Base-by-base conservation (phyloP, 2,797 vertebrate genomes). In the Darevskia nairensis region DNA sequence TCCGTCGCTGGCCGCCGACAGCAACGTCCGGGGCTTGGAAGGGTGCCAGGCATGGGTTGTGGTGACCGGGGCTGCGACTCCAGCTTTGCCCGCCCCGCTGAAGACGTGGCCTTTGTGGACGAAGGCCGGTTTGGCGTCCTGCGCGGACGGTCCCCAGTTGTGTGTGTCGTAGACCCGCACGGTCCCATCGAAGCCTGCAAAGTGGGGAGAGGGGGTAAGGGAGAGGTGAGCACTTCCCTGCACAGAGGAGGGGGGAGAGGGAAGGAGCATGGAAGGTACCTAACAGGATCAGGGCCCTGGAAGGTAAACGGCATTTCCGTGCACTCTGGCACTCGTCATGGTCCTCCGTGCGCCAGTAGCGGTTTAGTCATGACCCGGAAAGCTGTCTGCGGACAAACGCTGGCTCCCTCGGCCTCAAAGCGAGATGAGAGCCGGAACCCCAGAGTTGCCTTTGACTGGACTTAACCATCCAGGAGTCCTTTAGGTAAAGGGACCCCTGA, bases 21-120 rank as follows among this genome's bases (percentile, higher is more conserved):
- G 90, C 50, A 99, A 86, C 1, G 98, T 98, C 86, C 96, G 93
- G 0, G 97, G 95, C 64, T 97, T 97, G 79, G 95, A 95, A 0
- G 97, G 98, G 3, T 99, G 98, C 99, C 99, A 99, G 0, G 94
- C 89, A 75, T 99, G 99, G 23, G 93, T 50, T 50, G 50, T 89
- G 1, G 98, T 98, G 86, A 98, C 94, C 55, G 91, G 2, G 21
- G 96, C 86, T 0, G 89, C 44, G 4, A 41, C 71, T 1, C 4
- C 59, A 10, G 85, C 92, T 0, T 55, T 66, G 0, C 88, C 90
- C 0, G 13, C 85, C 0, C 92, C 89, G 0, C 96, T 95, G 8
- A 98, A 97, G 0, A 81, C 3, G 19, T 99, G 99, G 17, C 98
- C 99, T 55, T 89, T 94, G 88, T 99, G 99, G 66, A 97, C 86